phyloP scores from a whole-genome alignment of 1,140 invertebrate species.

The Elymnias hypermnestra region DNA sequence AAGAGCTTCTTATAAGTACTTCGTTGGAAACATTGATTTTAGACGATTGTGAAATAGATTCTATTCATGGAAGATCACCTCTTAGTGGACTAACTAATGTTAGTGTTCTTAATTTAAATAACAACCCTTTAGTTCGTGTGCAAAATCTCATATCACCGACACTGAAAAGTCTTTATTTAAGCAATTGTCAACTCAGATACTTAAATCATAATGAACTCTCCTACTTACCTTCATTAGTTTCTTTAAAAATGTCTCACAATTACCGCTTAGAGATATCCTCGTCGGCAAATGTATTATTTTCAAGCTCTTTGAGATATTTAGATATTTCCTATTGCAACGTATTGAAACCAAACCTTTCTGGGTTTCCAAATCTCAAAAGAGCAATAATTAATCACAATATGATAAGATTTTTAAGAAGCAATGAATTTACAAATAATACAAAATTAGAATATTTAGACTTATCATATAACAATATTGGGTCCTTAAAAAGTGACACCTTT shows the following conservation, averaged over 20 bases:
- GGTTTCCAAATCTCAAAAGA: constrained; percentile 77
- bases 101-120: constrained; percentile 70
- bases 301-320: constrained; percentile 74
- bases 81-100: constrained; percentile 74
- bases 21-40: constrained; percentile 72
- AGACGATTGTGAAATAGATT: constrained; percentile 72
- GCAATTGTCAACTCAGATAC: constrained; percentile 72
- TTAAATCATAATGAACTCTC: constrained; percentile 69
- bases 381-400: constrained; percentile 78
- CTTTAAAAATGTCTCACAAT: constrained; percentile 75
- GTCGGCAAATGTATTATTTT: constrained; percentile 56
- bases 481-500: constrained; percentile 77
- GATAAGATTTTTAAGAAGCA: constrained; percentile 73
- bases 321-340: constrained; percentile 82
- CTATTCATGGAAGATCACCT: constrained; percentile 69
- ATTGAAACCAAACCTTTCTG: constrained; percentile 77
- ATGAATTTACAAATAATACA: constrained; percentile 78
- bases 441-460: constrained; percentile 80
- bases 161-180: constrained; percentile 76
- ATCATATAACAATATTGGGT: constrained; percentile 78
- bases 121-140: constrained; percentile 72
- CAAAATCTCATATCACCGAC: constrained; percentile 70
- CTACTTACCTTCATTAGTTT: constrained; percentile 67
- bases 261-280: constrained; percentile 66
- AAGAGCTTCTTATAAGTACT: constrained; percentile 70